A percentile compares a stretch with the other conserved stretches of the same genome.
Evolutionary conservation across 2,888 invertebrate species (phyloP).

Genomic region (Orthosia gracilis): DNA sequence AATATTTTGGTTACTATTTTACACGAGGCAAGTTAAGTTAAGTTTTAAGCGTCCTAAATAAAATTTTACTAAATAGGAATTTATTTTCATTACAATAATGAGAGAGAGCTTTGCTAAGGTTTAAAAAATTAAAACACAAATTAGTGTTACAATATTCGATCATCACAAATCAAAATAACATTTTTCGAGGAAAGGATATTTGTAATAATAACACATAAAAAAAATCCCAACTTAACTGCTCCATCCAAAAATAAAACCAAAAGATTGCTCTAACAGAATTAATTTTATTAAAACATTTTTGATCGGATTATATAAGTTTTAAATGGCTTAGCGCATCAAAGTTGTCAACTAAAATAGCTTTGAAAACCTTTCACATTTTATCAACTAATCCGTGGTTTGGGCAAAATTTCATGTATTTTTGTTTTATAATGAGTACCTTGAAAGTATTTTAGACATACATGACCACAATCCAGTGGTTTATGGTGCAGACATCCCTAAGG

Average conservation of each 20-base stretch:
- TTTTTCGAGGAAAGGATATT: neutral
- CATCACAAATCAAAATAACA: neutral
- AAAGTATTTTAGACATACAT: constrained; percentile 25
- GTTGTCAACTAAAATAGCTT: constrained; percentile 37
- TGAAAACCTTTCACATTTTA: constrained; percentile 39
- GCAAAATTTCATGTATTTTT: constrained; percentile 40
- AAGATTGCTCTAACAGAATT: constrained; percentile 17
- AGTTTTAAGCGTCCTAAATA: too few species aligned
- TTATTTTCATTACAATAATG: too few species aligned
- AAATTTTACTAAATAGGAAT: too few species aligned
- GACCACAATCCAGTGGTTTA: constrained; percentile 36
- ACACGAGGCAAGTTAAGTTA: too few species aligned
- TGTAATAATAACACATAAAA: neutral
- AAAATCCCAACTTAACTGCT: too few species aligned
- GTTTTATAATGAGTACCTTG: constrained; percentile 13
- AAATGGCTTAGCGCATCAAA: constrained; percentile 45
- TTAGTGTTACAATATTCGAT: too few species aligned
- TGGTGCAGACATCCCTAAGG: constrained; percentile 9
- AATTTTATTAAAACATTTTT: constrained; percentile 29
- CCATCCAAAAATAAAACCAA: neutral
- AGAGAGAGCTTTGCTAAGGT: too few species aligned
- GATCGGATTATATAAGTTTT: constrained; percentile 42
- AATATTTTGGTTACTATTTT: constrained; percentile 10
- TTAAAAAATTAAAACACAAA: too few species aligned
- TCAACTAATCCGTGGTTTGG: constrained; percentile 44